phyloP scores from a whole-genome alignment of 2,797 vertebrate species.

The Squalus acanthias region DNA sequence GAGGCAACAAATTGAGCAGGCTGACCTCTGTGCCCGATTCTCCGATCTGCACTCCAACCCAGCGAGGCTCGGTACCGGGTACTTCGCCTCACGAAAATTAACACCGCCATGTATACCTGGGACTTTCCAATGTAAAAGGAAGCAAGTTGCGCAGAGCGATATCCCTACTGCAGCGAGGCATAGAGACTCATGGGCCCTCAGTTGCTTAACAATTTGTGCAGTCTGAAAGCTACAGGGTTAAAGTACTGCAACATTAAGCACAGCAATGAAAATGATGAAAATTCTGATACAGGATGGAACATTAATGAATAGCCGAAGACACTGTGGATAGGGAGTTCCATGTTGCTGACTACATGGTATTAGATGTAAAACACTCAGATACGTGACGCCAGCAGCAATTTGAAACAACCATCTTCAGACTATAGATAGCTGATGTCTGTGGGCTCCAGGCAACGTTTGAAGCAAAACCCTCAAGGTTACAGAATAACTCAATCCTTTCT shows the following conservation, averaged over 20 bases:
- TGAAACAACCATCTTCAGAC: constrained; percentile 17
- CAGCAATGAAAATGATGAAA: neutral
- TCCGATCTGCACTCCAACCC: neutral
- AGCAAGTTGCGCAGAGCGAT: neutral
- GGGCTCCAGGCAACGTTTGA: neutral
- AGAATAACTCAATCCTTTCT: constrained; percentile 27
- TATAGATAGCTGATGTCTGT: constrained; percentile 19
- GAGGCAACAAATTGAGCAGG: neutral
- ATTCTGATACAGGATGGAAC: neutral
- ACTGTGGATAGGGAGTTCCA: constrained; percentile 4
- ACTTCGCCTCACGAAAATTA: neutral
- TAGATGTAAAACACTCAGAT: constrained; percentile 32
- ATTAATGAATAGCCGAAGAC: constrained; percentile 8
- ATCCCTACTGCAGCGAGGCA: neutral
- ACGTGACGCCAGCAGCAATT: constrained; percentile 15
- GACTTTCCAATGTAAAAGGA: neutral
- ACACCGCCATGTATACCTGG: neutral
- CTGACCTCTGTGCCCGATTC: neutral
- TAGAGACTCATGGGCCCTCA: too few species aligned
- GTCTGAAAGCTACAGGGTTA: neutral
- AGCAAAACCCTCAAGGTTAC: constrained; percentile 30
- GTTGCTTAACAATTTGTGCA: neutral
- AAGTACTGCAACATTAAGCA: neutral
- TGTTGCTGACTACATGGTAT: constrained; percentile 5
- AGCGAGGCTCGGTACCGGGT: neutral